Base-by-base conservation (phyloP, 2,888 invertebrate species). In the Tenthredo scrophulariae region DNA sequence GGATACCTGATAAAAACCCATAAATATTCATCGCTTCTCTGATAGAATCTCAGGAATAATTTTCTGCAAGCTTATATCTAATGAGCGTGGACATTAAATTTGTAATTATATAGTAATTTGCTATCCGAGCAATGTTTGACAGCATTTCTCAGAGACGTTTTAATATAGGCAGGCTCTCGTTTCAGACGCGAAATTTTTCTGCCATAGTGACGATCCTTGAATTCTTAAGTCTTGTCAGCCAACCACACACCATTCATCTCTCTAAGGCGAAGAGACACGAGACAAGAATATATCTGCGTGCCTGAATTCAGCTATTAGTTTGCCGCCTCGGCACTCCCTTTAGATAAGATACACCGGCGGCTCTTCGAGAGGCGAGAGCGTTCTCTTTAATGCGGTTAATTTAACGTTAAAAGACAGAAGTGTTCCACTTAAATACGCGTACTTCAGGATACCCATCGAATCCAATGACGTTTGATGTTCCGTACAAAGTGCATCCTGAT, bases 261-360 rank as follows among this genome's bases (percentile, higher is more conserved):
- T n/a, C 80, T n/a, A 62, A 22, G 15, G 18, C 22, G 5, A 80
- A 62, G 80, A 80, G 58, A 80, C 46, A 83, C 83, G 83, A 67
- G 83, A 83, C 82, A 83, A 29, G 82, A 83, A 83, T 83, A 83
- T 67, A 67, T 83, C 46, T 67, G 67, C 82, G 67, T 43, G 50
- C 18, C n/a, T 83, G 43, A 22, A 50, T 67, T 70, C 37, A 67
- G 83, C 46, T 50, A 83, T 83, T 83, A 70, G 83, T 83, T 70
- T 50, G 29, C 67, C 83, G 83, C 46, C 43, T 43, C 18, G 83
- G 83, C 65, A 83, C 83, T 83, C 65, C 83, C 83, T 83, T 65
- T n/a, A 46, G 46, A 67, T 65, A 33, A 67, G 67, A 83, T 83
- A 83, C 65, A 83, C 83, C 83, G 67, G 43, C 83, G 70, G 43